These are phyloP conservation scores for Cryptocheilus praepositus DNA, from an alignment of 2,888 invertebrate genomes.

Conservation along the genomic window DNA sequence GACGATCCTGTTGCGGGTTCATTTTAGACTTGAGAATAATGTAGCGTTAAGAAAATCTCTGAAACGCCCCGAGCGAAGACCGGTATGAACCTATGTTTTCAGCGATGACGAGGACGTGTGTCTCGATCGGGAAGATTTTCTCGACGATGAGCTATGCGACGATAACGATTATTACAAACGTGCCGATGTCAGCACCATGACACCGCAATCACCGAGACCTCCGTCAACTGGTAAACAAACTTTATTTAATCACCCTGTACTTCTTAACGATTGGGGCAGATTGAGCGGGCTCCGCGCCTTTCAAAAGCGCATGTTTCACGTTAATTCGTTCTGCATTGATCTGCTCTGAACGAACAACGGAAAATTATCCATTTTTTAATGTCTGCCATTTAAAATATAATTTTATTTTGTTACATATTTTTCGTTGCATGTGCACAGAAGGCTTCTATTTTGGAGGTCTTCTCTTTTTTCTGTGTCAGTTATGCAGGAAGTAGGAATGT, in stretches of 20 bases:
- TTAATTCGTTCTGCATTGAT: not conserved
- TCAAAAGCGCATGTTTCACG: not conserved
- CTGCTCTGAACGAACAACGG: too few species aligned
- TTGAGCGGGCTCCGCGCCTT: not conserved
- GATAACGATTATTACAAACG: constrained; percentile 61
- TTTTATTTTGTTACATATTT: too few species aligned
- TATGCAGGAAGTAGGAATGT: too few species aligned
- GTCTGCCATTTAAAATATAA: not conserved
- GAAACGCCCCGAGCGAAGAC: too few species aligned
- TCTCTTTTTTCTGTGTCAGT: too few species aligned
- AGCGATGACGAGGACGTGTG: constrained; percentile 66
- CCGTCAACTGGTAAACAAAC: constrained; percentile 81
- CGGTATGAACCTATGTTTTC: not conserved
- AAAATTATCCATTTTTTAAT: not conserved
- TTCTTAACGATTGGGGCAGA: too few species aligned
- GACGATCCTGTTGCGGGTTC: constrained; percentile 11
- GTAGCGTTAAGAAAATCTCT: too few species aligned
- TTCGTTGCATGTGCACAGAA: too few species aligned
- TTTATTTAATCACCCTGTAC: not conserved
- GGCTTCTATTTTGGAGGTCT: too few species aligned
- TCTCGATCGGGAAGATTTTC: constrained; percentile 59
- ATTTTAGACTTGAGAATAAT: too few species aligned
- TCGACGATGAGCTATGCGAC: constrained; percentile 62
- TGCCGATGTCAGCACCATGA: constrained; percentile 76
- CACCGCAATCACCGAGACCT: constrained; percentile 85